Base-by-base conservation (phyloP, 2,113 vertebrate genomes). In the Syrrhaptes paradoxus region DNA sequence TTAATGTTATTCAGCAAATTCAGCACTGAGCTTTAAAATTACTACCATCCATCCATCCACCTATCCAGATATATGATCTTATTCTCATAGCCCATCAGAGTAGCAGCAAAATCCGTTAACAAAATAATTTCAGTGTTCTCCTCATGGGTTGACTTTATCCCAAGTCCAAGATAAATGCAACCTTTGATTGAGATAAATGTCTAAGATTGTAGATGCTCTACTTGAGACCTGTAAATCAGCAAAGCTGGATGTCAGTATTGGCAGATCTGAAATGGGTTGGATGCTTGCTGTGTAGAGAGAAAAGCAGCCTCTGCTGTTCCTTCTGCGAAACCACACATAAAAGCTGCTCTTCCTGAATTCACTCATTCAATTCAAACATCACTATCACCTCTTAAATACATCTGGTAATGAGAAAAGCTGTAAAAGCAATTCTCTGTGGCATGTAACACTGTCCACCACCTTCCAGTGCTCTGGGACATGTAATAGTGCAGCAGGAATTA, bases 211-310 rank as follows among this genome's bases (percentile, higher is more conserved):
- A 65, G 51, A 51, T 51, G 38, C 17, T 67, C 58, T 46, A 13
- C 8, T 3, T 8, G 48, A 91, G 41, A 68, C 25, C 46, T 32
- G 59, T 22, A 32, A 68, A 38, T 28, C 5, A 2, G 20, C 55
- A 84, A 65, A 87, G 45, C 34, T 87, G 63, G 24, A 54, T 67
- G 21, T 54, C 77, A 59, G 45, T 8, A 45, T 4, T 25, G 34
- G 28, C 62, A 63, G n/a, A 22, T 73, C 86, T 59, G 38, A 85
- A 68, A 59, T 1, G 7, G 28, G 28, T 9, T 51, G 41, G 45
- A 57, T 87, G 38, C n/a, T 84, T 1, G 0, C 41, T 0, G 0
- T 51, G 57, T 52, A 62, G 51, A 22, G 9, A 67, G 29, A 58
- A 32, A 70, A 65, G 55, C 55, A 55, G 41, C n/a, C 32, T 62